Evolutionary conservation across 2,888 invertebrate genomes (phyloP).

Genomic region (Adelphocoris suturalis): DNA sequence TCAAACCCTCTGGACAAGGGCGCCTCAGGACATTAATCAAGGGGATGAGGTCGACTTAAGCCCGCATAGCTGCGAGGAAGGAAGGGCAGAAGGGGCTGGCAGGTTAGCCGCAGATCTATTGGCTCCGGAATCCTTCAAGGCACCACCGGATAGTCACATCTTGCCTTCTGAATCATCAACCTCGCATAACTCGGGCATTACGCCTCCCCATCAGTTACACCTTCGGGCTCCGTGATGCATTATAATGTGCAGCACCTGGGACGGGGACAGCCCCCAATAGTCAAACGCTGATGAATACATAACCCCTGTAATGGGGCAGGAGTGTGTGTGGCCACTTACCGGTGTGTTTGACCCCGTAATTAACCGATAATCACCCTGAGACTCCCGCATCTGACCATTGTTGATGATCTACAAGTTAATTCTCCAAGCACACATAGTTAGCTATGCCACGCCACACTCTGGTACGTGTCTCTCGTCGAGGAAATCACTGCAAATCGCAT

Average conservation of each 20-base stretch:
- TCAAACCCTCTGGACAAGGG: background rate
- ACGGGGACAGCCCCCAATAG: background rate
- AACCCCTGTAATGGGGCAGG: background rate
- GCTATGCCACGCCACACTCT: slow-evolving; percentile 15
- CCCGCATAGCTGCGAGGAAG: slow-evolving; percentile 2
- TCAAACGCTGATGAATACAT: background rate
- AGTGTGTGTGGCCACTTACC: slow-evolving; percentile 49
- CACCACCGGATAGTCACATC: background rate
- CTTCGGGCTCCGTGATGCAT: background rate
- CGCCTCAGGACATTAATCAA: slow-evolving; percentile 63
- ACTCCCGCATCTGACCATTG: slow-evolving; percentile 68
- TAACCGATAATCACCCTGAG: slow-evolving; percentile 70
- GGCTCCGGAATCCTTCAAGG: background rate
- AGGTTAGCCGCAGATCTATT: background rate
- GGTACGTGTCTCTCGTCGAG: background rate
- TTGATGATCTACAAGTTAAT: slow-evolving; percentile 63
- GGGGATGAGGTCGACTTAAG: slow-evolving; percentile 54
- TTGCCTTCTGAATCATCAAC: slow-evolving; percentile 25
- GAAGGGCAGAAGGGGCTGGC: background rate
- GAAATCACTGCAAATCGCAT: slow-evolving; percentile 57
- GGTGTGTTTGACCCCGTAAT: slow-evolving; percentile 51
- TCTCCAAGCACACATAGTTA: slow-evolving; percentile 51
- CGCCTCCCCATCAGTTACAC: background rate
- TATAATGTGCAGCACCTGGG: background rate
- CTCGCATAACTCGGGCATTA: background rate